Evolutionary conservation across 2,888 invertebrate species (phyloP), one percentile per base, ranked within the genome.

Genomic region (Pyrochroa serraticornis): DNA sequence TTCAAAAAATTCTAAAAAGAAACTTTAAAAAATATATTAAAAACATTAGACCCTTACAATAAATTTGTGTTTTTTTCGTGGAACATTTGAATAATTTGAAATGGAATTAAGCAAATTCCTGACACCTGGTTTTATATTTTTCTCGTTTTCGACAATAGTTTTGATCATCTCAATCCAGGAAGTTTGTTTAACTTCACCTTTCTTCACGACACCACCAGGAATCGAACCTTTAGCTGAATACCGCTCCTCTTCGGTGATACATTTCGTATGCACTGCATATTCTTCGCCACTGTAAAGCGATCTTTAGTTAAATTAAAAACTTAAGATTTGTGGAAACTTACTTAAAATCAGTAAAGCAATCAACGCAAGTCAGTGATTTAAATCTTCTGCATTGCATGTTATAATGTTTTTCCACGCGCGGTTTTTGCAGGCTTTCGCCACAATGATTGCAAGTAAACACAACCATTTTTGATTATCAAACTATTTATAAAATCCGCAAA

Each of bases 401-500:
- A 74, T 90, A 91, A 79, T 97, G 97, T 73, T 93, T 94, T 66
- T 93, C 93, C 0, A 96, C 95, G 76, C 91, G 88, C 22, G 92
- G 91, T 75, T 97, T 97, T 76, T 95, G 94, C 33, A 96, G 80
- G 35, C 93, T 88, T 60, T 93, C 93, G 0, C 96, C 95, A 77
- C 97, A 98, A 67, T 89, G 85, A 70, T 92, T 91, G 78, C 97
- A 97, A 7, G 92, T 92, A 77, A 97, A 97, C 49, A 94, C 91
- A 38, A 97, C 97, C 97, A 97, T 97, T 58, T 58, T 70, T 50
- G 47, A 41, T 9, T 22, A 22, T 22, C 2, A 22, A 22, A 22
- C 22, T 2, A 10, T 34, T 44, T 10, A n/a, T 42, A 43, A 38
- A 12, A 39, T 13, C 7, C 9, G 3, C 5, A 9, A 41, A 41